Base-by-base conservation (phyloP, 2,888 invertebrate genomes). In the Noctua janthe region DNA sequence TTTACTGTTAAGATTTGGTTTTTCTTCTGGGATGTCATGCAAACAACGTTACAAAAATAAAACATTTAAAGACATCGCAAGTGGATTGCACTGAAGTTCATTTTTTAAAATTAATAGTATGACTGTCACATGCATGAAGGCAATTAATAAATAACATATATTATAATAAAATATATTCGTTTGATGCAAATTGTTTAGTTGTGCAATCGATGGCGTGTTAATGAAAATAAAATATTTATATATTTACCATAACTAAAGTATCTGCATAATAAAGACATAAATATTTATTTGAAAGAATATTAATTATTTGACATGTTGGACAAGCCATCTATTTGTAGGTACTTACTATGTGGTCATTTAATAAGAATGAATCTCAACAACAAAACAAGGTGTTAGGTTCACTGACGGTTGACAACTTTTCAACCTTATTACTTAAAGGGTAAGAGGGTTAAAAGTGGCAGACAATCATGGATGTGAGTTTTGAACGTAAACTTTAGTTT, bases 81-180 rank as follows among this genome's bases (percentile, higher is more conserved):
- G 66, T 76, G 74, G 80, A 77, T 83, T 88, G 83, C 85, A 88
- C 74, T 49, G 75, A 75, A 80, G 78, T 69, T 81, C 47, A 76
- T 71, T 49, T 64, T 20, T 62, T 39, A 20, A 2, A 15, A 17
- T 49, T 17, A 20, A 20, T n/a, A 15, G 0, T 35, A 20, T 20
- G 10, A 4, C 39, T 20, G 35, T 49, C 2, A n/a, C 20, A 79
- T 54, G 47, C 0, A 62, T 15, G n/a, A 39, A 56, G 35, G 43
- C 8, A 54, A 47, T 49, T 49, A 71, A 70, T 49, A 66, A 77
- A 69, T 69, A 69, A 51, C n/a, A 7, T 29, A 62, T 29, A 62
- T 72, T 56, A 39, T 35, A 17, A 59, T 62, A 35, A 84, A 51
- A 71, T 67, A 72, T 71, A 7, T 49, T 49, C 15, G 1, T 49